phyloP scores from a whole-genome alignment of 2,888 invertebrate species.

The Biston betularia region DNA sequence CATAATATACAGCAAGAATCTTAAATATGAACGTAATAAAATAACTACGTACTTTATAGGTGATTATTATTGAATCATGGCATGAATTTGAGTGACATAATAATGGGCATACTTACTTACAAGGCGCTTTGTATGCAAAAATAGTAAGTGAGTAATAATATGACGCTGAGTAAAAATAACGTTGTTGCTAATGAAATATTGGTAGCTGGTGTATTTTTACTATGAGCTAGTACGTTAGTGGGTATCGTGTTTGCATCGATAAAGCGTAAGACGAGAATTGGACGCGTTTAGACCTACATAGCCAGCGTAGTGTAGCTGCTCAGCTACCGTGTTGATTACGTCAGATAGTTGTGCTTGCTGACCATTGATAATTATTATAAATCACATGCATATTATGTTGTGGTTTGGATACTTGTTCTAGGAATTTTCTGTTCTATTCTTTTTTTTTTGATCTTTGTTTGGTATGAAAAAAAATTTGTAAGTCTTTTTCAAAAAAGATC shows the following conservation, averaged over 20 bases:
- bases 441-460: no score
- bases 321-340: conserved; percentile 68
- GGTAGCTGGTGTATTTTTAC: conserved; percentile 22
- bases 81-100: conserved; percentile 36
- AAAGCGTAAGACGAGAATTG: conserved; percentile 54
- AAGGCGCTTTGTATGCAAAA: conserved; percentile 31
- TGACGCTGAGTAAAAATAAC: conserved; percentile 10
- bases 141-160: conserved; percentile 17
- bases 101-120: conserved; percentile 41
- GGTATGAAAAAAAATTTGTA: no score
- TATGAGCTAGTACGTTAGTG: conserved; percentile 17
- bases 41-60: conserved; percentile 3
- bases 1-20: conserved; percentile 63
- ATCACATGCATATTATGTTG: not conserved
- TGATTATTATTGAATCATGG: conserved; percentile 33
- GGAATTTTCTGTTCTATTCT: no score
- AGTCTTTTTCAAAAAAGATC: no score
- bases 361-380: conserved; percentile 22
- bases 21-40: conserved; percentile 51
- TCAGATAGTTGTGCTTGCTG: conserved; percentile 56
- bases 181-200: conserved; percentile 14
- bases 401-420: no score
- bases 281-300: conserved; percentile 68
- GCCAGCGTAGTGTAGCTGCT: conserved; percentile 69
- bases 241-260: conserved; percentile 41